Evolutionary conservation across 2,797 vertebrate genomes (phyloP).

Genomic region (Cyprinella venusta): DNA sequence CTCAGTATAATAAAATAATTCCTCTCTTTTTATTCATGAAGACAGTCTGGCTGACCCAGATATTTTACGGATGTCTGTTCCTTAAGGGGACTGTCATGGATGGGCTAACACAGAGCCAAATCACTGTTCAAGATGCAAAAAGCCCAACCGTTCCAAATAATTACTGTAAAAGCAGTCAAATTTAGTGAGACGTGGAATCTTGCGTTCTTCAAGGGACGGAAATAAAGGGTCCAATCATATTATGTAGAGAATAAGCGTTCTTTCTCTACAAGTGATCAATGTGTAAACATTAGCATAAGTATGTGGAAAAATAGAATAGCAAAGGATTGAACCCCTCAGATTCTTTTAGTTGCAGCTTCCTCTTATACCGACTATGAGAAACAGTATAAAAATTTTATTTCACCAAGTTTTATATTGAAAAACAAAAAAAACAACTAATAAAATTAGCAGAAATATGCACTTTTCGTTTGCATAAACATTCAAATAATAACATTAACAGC

Average conservation of each 20-base stretch:
- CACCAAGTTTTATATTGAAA: background rate
- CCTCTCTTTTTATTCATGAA: slow-evolving; percentile 71
- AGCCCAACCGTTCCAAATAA: background rate
- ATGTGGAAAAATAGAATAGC: background rate
- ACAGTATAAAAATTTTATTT: background rate
- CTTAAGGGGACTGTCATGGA: slow-evolving; percentile 73
- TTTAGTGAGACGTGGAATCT: slow-evolving; percentile 2
- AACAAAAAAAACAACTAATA: background rate
- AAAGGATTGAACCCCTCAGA: slow-evolving; percentile 8
- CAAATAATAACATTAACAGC: background rate
- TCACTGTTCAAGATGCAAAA: slow-evolving; percentile 49
- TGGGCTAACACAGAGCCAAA: slow-evolving; percentile 69
- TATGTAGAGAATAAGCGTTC: background rate
- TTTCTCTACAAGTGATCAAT: slow-evolving; percentile 11
- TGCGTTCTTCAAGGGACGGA: background rate
- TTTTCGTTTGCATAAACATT: background rate
- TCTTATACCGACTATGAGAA: background rate
- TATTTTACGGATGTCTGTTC: slow-evolving; percentile 67
- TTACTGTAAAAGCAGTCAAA: slow-evolving; percentile 10
- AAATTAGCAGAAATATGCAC: background rate
- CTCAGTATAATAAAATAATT: slow-evolving; percentile 69
- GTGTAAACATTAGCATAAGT: background rate
- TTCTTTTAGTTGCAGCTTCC: background rate
- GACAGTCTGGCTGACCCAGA: slow-evolving; percentile 66
- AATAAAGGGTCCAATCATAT: background rate